Percentiles rank a stretch among this genome's conserved stretches.
These are phyloP conservation scores for Anhinga rufa DNA, from an alignment of 2,113 vertebrate species.

Conservation along the genomic window DNA sequence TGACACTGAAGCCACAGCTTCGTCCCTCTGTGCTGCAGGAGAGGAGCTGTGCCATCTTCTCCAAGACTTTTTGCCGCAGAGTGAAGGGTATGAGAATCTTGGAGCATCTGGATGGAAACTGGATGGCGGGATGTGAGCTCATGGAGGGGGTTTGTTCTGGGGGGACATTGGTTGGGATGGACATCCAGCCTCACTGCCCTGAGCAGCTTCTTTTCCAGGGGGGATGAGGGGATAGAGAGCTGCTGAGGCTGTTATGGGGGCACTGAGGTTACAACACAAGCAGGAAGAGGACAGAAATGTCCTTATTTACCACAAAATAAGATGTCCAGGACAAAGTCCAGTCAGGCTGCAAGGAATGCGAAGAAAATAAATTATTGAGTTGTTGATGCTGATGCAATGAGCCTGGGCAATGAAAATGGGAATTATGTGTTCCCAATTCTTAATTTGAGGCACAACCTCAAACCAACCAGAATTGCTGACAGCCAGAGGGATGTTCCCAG, in stretches of 20 bases:
- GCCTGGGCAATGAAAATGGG: not conserved
- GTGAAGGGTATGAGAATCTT: not conserved
- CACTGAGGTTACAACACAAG: not conserved
- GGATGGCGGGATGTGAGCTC: not conserved
- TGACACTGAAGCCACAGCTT: not conserved
- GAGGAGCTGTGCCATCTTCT: not conserved
- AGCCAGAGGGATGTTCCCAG: not conserved
- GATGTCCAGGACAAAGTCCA: not conserved
- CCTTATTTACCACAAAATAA: not conserved
- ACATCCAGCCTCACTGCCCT: not conserved
- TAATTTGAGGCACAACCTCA: not conserved
- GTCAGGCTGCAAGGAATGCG: not conserved
- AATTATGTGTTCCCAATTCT: not conserved
- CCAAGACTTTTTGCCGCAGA: not conserved
- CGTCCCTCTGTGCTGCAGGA: not conserved
- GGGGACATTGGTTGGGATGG: rapidly evolving
- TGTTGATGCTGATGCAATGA: rapidly evolving
- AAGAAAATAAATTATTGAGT: not conserved
- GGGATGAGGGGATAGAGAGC: not conserved
- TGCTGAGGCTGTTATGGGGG: not conserved
- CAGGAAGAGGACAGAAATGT: not conserved
- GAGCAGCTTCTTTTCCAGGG: not conserved
- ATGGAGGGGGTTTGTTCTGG: not conserved
- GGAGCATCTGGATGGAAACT: not conserved
- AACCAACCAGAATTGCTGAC: not conserved